A percentile compares a stretch with the other conserved stretches of the same genome.
Evolutionary conservation across 2,888 invertebrate species (phyloP).

Genomic region (Ophion ventricosus): DNA sequence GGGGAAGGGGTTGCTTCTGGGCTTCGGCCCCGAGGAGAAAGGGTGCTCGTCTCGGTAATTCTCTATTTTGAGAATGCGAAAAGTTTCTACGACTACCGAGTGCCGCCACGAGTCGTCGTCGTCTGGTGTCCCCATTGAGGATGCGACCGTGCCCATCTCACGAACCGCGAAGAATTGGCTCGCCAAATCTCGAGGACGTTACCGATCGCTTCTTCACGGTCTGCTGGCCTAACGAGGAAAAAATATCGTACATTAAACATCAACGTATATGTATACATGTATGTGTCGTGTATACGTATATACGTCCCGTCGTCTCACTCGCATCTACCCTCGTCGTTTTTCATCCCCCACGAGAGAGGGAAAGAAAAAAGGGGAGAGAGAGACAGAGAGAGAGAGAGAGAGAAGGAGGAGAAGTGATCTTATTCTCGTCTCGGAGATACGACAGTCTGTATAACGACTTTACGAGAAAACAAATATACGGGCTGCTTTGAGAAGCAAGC

Average conservation of each 20-base stretch:
- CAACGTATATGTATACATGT: constrained; percentile 12
- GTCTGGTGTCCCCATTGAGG: constrained; percentile 50
- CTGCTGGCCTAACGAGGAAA: constrained; percentile 51
- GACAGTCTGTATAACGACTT: not conserved
- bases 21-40: constrained; percentile 45
- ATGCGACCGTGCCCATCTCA: constrained; percentile 27
- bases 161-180: constrained; percentile 55
- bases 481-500: not conserved
- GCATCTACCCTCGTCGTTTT: constrained; percentile 44
- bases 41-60: constrained; percentile 56
- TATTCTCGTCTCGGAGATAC: not conserved
- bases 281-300: constrained; percentile 5
- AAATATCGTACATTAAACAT: not conserved
- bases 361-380: constrained; percentile 2
- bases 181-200: constrained; percentile 53
- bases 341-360: constrained; percentile 31
- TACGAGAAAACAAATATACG: not conserved
- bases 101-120: constrained; percentile 23
- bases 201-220: constrained; percentile 59
- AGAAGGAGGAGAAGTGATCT: not conserved
- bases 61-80: constrained; percentile 59
- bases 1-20: constrained; percentile 40
- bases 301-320: constrained; percentile 27
- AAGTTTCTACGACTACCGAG: constrained; percentile 27
- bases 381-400: not conserved